Evolutionary conservation across 2,113 vertebrate genomes (phyloP).

Genomic region (Xiphophorus couchianus): DNA sequence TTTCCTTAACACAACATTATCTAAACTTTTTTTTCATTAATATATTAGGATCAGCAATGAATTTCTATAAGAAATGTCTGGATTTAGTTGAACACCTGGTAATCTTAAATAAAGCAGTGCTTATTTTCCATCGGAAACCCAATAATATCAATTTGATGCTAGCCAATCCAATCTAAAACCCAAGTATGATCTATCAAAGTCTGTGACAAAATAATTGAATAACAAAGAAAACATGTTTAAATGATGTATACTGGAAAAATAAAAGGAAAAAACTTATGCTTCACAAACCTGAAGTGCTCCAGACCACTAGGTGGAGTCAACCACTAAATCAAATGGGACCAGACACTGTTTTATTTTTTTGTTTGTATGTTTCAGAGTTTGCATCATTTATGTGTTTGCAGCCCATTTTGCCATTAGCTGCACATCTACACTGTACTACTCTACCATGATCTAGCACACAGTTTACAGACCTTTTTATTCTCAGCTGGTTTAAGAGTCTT

Average conservation of each 20-base stretch:
- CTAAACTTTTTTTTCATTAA: no score
- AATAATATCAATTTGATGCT: slow-evolving; percentile 48
- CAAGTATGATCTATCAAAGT: slow-evolving; percentile 52
- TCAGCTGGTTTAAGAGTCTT: slow-evolving; percentile 57
- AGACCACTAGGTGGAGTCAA: no score
- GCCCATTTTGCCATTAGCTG: no score
- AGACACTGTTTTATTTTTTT: no score
- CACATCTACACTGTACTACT: slow-evolving; percentile 25
- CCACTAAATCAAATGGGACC: no score
- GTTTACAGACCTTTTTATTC: slow-evolving; percentile 66
- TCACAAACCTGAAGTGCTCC: no score
- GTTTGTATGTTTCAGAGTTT: no score
- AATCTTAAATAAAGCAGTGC: slow-evolving; percentile 15
- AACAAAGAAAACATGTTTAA: slow-evolving; percentile 68
- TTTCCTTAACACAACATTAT: no score
- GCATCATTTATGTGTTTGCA: no score
- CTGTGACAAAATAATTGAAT: slow-evolving; percentile 43
- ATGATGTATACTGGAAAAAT: slow-evolving; percentile 26
- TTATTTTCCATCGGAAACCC: slow-evolving; percentile 18
- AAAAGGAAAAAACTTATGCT: no score
- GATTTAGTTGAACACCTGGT: neutral
- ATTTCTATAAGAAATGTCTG: no score
- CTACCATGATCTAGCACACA: slow-evolving; percentile 64
- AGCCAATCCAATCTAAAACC: slow-evolving; percentile 41
- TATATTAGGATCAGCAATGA: no score